Conservation (phyloP, 2,888 invertebrate genomes). For the Pediacus dermestoides region DNA sequence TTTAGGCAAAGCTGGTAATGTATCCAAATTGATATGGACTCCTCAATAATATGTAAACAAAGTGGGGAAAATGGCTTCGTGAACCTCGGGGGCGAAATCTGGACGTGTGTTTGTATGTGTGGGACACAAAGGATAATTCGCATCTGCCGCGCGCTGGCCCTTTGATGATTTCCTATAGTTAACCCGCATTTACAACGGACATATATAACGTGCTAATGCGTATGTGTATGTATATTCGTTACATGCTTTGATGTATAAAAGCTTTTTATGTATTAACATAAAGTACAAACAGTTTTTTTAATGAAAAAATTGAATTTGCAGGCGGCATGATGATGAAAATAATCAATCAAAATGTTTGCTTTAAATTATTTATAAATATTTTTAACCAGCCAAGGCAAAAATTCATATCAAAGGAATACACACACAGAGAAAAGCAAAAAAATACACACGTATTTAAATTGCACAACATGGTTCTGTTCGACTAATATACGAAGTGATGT, state of each 20-base stretch:
- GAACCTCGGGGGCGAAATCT: constrained; percentile 31
- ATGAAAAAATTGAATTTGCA: constrained; percentile 5
- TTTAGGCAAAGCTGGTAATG: constrained; percentile 27
- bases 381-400: neutral
- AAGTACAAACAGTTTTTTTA: constrained; percentile 13
- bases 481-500: constrained; percentile 14
- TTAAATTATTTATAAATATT: no score
- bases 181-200: constrained; percentile 38
- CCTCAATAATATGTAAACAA: constrained; percentile 43
- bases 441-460: constrained; percentile 5
- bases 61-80: constrained; percentile 25
- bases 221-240: constrained; percentile 43
- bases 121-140: constrained; percentile 46
- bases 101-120: constrained; percentile 30
- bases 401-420: no score
- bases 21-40: constrained; percentile 40
- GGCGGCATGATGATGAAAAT: no score
- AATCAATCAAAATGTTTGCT: no score
- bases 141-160: constrained; percentile 45
- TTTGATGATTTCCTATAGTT: constrained; percentile 44
- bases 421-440: constrained; percentile 1
- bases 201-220: constrained; percentile 42
- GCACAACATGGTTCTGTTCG: constrained; percentile 1
- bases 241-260: constrained; percentile 34
- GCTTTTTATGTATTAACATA: constrained; percentile 27